Conservation (phyloP, 2,113 vertebrate species). For the Myotis brandtii region DNA sequence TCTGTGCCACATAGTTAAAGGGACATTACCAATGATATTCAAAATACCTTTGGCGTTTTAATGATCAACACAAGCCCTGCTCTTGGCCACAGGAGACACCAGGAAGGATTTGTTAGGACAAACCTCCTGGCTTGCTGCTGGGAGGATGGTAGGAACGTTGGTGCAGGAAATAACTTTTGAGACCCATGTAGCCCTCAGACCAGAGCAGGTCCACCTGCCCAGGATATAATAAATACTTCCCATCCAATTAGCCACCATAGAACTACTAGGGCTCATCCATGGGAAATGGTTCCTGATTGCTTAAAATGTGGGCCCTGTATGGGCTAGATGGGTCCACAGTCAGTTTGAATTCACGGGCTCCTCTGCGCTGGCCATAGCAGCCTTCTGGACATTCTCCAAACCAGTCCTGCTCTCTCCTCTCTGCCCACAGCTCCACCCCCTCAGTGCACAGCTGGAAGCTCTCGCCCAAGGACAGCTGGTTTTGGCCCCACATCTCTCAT, state of each 20-base stretch:
- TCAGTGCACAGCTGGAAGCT: accelerated
- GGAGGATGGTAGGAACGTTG: neutral
- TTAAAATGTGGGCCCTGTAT: neutral
- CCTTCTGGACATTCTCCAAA: neutral
- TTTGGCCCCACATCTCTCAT: neutral
- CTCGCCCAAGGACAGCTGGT: neutral
- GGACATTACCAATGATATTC: neutral
- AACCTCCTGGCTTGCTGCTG: neutral
- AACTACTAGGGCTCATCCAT: neutral
- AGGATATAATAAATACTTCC: neutral
- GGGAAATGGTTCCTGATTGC: neutral
- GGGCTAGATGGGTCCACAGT: neutral
- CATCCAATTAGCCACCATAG: neutral
- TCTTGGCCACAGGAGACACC: neutral
- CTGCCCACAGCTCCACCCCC: neutral
- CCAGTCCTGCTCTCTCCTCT: neutral
- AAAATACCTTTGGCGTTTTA: neutral
- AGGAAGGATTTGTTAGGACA: neutral
- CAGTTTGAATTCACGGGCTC: accelerated
- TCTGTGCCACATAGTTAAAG: neutral
- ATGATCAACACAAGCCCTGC: neutral
- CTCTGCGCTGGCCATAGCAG: neutral
- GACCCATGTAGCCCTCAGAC: neutral
- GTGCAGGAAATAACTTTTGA: constrained; percentile 31
- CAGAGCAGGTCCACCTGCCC: neutral